Percentiles rank a stretch among this genome's conserved stretches.
phyloP scores from a whole-genome alignment of 2,113 vertebrate genomes.

The Smithornis capensis region DNA sequence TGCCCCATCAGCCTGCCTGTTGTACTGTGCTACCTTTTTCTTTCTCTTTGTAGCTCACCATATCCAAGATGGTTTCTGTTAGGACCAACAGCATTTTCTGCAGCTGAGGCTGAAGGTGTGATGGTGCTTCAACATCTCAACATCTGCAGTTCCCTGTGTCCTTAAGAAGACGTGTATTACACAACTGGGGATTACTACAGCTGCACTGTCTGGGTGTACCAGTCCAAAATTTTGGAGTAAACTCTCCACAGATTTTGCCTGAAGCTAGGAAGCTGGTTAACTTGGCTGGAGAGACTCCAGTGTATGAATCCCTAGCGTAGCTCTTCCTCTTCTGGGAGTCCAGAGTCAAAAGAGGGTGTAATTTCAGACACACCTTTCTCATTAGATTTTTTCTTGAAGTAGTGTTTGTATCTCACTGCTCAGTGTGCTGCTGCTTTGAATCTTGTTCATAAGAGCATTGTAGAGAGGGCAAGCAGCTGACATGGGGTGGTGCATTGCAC shows the following conservation, averaged over 20 bases:
- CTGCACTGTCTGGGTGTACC: not conserved
- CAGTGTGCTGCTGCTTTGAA: not conserved
- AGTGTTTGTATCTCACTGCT: not conserved
- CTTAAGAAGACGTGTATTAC: not conserved
- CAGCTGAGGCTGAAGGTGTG: not conserved
- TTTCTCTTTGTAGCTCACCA: not conserved
- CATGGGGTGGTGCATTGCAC: fast-evolving
- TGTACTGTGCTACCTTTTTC: not conserved
- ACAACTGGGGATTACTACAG: not conserved
- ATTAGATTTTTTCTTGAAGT: not conserved
- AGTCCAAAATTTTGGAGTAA: not conserved
- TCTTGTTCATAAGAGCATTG: fast-evolving
- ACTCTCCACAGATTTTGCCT: not conserved
- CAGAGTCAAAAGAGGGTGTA: not conserved
- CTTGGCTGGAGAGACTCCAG: not conserved
- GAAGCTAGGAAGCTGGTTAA: not conserved
- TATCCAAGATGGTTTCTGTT: not conserved
- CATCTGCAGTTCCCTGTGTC: not conserved
- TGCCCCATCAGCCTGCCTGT: not conserved
- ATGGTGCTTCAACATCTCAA: not conserved
- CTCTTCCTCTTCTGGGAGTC: not conserved
- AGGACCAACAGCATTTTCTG: not conserved
- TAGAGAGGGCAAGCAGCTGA: not conserved
- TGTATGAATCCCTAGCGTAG: not conserved
- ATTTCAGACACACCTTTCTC: not conserved